Conservation (phyloP, 2,888 invertebrate genomes). For the Mycogona germanica region DNA sequence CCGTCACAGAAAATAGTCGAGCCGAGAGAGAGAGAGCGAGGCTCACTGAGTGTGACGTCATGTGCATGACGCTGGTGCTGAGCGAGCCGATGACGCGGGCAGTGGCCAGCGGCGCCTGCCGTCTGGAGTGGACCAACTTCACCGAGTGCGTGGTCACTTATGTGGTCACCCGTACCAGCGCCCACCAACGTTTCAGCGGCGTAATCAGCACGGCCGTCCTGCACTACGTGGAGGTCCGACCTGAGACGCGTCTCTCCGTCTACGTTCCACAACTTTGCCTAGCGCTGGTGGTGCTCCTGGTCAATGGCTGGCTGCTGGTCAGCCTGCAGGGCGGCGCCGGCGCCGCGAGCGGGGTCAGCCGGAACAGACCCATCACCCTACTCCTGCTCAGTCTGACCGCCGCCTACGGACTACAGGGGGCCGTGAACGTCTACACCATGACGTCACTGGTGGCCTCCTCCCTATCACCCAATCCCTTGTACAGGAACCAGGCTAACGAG, state of each 20-base stretch:
- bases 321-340: conserved; percentile 9
- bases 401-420: conserved; percentile 14
- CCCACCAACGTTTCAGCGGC: conserved; percentile 14
- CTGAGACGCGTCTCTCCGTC: conserved; percentile 13
- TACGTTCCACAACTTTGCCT: conserved; percentile 13
- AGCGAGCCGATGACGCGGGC: conserved; percentile 16
- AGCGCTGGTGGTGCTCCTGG: conserved; percentile 13
- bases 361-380: not conserved
- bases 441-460: conserved; percentile 15
- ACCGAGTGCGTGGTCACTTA: conserved; percentile 16
- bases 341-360: not conserved
- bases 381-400: conserved; percentile 7
- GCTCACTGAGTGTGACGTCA: too few relatives aligned
- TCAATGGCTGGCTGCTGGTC: conserved; percentile 16
- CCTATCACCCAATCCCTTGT: conserved; percentile 2
- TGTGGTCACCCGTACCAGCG: conserved; percentile 8
- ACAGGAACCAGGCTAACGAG: conserved; percentile 6
- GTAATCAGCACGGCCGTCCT: conserved; percentile 15
- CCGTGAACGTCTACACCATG: conserved; percentile 17
- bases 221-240: conserved; percentile 12
- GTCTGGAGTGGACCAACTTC: conserved; percentile 16
- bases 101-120: conserved; percentile 9
- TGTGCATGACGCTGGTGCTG: conserved; percentile 17
- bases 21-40: too few relatives aligned
- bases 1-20: too few relatives aligned